Evolutionary conservation across 1,140 invertebrate species (phyloP), one percentile per base, ranked within the genome.

Genomic region (Cylas formicarius): DNA sequence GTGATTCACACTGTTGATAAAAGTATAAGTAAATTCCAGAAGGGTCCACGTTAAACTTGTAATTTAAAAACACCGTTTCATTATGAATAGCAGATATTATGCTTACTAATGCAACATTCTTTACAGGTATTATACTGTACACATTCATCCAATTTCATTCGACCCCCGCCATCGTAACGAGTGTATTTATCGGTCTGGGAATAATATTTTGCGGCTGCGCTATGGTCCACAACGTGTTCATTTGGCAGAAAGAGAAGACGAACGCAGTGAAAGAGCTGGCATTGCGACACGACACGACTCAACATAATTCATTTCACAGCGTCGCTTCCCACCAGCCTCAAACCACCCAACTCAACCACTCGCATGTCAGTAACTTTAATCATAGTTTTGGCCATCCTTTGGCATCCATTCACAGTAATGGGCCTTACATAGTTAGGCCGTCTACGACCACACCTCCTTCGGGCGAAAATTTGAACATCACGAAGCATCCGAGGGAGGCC

Each of bases 141-240:
- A 91, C 89, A 2, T 88, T 92, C 61, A 86, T 91, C 60, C 86
- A 91, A 66, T 91, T 92, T 67, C 86, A 90, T 53, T 89, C 86
- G 7, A 89, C 86, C 16, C 86, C 90, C 6, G 90, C 90, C 2
- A 88, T 93, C 44, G 80, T 91, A 13, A 90, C 88, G 3, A 89
- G 85, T 51, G 77, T 88, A 1, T 81, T 93, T 55, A 90, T 93
- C 31, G 89, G 84, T 6, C 70, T 90, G 2, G 89, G 89, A 1
- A 90, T 93, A 24, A 76, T 93, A 9, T 92, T 93, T 68, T 92
- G 90, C 65, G 86, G 89, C 43, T 85, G 86, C 56, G 87, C 88
- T 28, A 87, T 92, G 78, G 87, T 93, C 6, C 90, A 94, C 68
- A 93, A 92, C 63, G 86, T 91, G 3, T 92, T 92, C 66, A 80